Conservation (phyloP, 2,888 invertebrate genomes). For the Ariolimax columbianus region DNA sequence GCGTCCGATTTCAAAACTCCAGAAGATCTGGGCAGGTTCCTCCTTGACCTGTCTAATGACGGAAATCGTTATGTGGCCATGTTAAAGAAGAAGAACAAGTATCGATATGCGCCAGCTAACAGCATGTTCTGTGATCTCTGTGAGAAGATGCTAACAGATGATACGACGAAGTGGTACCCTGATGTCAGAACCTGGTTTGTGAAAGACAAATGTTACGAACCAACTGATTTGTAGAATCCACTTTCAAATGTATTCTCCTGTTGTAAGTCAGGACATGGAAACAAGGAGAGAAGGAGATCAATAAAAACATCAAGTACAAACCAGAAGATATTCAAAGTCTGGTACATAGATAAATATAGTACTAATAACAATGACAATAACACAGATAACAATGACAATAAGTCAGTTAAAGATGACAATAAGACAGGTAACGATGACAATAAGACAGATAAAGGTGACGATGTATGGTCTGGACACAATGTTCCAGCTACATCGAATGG, state of each 20-base stretch:
- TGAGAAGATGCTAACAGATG: slow-evolving; percentile 26
- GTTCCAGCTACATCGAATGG: too few relatives aligned
- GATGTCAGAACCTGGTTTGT: slow-evolving; percentile 26
- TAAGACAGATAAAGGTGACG: too few relatives aligned
- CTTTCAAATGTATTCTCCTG: neutral
- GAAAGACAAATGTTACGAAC: neutral
- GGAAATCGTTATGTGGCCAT: slow-evolving; percentile 25
- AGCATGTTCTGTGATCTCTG: slow-evolving; percentile 28
- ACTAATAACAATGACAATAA: too few relatives aligned
- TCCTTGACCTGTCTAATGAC: slow-evolving; percentile 40
- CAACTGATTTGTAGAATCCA: neutral
- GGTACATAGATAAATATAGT: too few relatives aligned
- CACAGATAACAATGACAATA: too few relatives aligned
- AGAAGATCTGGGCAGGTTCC: slow-evolving; percentile 50
- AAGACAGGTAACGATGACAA: too few relatives aligned
- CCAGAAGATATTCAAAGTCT: too few relatives aligned
- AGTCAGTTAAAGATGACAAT: too few relatives aligned
- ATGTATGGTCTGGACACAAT: too few relatives aligned
- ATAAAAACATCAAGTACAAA: too few relatives aligned
- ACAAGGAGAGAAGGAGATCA: too few relatives aligned
- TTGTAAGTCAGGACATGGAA: too few relatives aligned
- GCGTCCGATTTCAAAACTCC: slow-evolving; percentile 50
- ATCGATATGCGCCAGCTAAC: neutral
- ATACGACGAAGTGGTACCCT: slow-evolving; percentile 19
- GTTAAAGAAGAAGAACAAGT: slow-evolving; percentile 21